A percentile compares a stretch with the other conserved stretches of the same genome.
These are phyloP conservation scores for Myopa tessellatipennis DNA, from an alignment of 2,888 invertebrate species.

Conservation along the genomic window DNA sequence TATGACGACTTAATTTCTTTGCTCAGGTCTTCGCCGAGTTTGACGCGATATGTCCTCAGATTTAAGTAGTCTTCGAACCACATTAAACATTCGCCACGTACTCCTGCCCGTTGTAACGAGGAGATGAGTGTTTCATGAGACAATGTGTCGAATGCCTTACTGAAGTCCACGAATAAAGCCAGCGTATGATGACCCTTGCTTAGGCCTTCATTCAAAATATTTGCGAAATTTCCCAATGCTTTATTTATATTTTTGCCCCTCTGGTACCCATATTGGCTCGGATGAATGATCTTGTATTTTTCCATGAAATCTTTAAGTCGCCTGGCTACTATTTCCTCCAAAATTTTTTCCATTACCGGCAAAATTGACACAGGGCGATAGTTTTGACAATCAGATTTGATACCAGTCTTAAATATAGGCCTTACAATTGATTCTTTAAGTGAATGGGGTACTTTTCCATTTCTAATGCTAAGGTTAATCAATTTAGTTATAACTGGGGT, in stretches of 20 bases:
- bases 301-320: not conserved
- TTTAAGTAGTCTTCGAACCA: constrained; percentile 26
- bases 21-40: not conserved
- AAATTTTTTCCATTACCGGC: constrained; percentile 22
- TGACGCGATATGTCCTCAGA: not conserved
- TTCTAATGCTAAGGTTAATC: not conserved
- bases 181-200: constrained; percentile 21
- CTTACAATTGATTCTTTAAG: constrained; percentile 3
- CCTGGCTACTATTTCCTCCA: constrained; percentile 37
- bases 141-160: constrained; percentile 38
- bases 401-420: not conserved
- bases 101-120: constrained; percentile 10
- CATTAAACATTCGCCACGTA: constrained; percentile 11
- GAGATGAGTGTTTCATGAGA: constrained; percentile 10
- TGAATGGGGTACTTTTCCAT: not conserved
- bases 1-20: not conserved
- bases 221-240: constrained; percentile 18
- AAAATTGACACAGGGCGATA: constrained; percentile 23
- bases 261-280: constrained; percentile 14
- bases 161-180: not conserved
- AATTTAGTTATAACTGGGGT: too few species aligned
- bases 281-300: constrained; percentile 24
- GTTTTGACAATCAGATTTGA: constrained; percentile 16
- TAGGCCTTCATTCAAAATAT: constrained; percentile 13
- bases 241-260: constrained; percentile 26